Conservation (phyloP, 2,797 vertebrate genomes). For the Nasua narica region DNA sequence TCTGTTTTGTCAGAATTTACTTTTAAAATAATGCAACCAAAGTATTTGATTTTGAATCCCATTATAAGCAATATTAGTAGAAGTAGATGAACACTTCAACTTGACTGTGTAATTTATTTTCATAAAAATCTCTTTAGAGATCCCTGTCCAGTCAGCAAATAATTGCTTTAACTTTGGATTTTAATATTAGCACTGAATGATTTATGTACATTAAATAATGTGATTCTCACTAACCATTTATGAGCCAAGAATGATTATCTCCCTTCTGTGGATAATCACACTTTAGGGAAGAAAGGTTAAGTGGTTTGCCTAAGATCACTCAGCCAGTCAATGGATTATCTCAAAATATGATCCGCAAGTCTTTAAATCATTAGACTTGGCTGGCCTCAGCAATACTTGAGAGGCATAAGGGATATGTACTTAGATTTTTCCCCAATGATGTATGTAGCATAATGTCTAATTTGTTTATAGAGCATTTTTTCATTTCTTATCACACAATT, state of each 20-base stretch:
- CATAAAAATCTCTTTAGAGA: slow-evolving; percentile 65
- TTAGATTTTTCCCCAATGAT: not conserved
- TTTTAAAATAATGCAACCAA: slow-evolving; percentile 38
- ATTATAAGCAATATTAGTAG: slow-evolving; percentile 51
- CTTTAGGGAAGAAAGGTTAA: slow-evolving; percentile 67
- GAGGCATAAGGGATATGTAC: not conserved
- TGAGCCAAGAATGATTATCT: slow-evolving; percentile 63
- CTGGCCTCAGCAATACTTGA: slow-evolving; percentile 45
- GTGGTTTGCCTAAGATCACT: slow-evolving; percentile 56
- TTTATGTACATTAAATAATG: slow-evolving; percentile 71
- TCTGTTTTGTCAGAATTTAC: slow-evolving; percentile 13
- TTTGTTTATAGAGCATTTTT: slow-evolving; percentile 29
- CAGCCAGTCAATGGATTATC: slow-evolving; percentile 63
- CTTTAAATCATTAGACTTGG: slow-evolving; percentile 54
- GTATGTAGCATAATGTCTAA: not conserved
- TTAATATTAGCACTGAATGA: slow-evolving; percentile 71
- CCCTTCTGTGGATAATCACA: slow-evolving; percentile 47
- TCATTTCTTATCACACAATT: not conserved
- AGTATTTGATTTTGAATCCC: slow-evolving; percentile 56
- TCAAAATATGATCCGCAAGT: slow-evolving; percentile 64
- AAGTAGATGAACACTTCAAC: slow-evolving; percentile 56
- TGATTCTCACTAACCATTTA: slow-evolving; percentile 64
- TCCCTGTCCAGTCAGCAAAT: slow-evolving; percentile 69
- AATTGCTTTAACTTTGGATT: slow-evolving; percentile 67
- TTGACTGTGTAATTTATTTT: slow-evolving; percentile 66